These are phyloP conservation scores for Alligator mississippiensis DNA, from an alignment of 2,113 vertebrate genomes.

Conservation along the genomic window DNA sequence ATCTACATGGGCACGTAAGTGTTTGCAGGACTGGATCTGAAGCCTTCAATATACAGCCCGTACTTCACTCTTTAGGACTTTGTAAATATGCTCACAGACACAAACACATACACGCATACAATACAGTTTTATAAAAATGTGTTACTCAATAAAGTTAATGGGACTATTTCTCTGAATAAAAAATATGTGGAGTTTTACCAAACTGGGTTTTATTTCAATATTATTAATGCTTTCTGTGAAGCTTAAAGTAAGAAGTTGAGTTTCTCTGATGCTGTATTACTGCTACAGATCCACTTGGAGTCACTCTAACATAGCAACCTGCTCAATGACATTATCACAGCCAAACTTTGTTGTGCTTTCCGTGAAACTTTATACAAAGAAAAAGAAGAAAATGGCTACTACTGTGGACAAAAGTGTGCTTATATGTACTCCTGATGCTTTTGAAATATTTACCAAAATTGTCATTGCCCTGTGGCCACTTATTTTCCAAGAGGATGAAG, in stretches of 20 bases:
- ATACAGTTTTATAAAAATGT: neutral
- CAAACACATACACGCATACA: accelerated
- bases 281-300: slow-evolving; percentile 68
- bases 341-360: no score
- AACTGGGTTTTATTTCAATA: accelerated
- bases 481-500: neutral
- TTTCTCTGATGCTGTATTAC: slow-evolving; percentile 8
- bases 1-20: neutral
- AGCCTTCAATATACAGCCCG: accelerated
- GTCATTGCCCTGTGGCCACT: neutral
- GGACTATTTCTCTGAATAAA: accelerated
- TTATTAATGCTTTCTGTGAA: accelerated
- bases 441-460: neutral
- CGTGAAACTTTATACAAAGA: neutral
- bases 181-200: neutral
- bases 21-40: neutral
- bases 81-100: no score
- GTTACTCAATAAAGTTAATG: accelerated
- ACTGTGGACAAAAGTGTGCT: neutral
- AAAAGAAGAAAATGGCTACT: neutral
- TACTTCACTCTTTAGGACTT: neutral
- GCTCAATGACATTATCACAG: no score
- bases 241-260: accelerated
- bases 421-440: neutral
- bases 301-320: slow-evolving; percentile 67